A percentile compares a stretch with the other conserved stretches of the same genome.
Conservation (phyloP, 2,113 vertebrate genomes). For the Anas platyrhynchos region DNA sequence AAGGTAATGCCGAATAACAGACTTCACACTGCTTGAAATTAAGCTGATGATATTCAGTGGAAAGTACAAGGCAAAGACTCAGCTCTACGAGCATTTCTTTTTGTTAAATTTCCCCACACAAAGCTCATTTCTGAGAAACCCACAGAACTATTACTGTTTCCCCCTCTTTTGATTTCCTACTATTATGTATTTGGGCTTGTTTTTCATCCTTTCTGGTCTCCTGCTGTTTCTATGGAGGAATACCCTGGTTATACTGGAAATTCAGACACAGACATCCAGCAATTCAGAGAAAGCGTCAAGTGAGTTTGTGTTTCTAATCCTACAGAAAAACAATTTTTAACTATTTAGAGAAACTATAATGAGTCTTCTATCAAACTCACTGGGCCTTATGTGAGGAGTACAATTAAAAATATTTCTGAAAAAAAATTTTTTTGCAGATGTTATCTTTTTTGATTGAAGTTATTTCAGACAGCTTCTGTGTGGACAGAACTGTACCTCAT, state of each 20-base stretch:
- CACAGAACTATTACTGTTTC: background rate
- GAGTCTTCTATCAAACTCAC: background rate
- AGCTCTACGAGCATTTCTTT: background rate
- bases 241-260: background rate
- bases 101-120: background rate
- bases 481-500: background rate
- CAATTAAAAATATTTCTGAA: background rate
- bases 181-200: background rate
- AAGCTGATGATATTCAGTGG: background rate
- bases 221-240: background rate
- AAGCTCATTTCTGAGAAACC: background rate
- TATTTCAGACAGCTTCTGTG: background rate
- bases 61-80: background rate
- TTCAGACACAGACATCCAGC: background rate
- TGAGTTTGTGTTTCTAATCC: background rate
- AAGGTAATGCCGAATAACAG: conserved; percentile 27
- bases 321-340: background rate
- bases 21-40: background rate
- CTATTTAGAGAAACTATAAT: background rate
- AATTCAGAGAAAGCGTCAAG: background rate
- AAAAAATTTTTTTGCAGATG: background rate
- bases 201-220: background rate
- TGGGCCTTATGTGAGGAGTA: background rate
- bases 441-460: background rate
- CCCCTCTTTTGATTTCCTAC: background rate